These are phyloP conservation scores for Deilephila elpenor DNA, from an alignment of 2,888 invertebrate genomes.

Conservation along the genomic window DNA sequence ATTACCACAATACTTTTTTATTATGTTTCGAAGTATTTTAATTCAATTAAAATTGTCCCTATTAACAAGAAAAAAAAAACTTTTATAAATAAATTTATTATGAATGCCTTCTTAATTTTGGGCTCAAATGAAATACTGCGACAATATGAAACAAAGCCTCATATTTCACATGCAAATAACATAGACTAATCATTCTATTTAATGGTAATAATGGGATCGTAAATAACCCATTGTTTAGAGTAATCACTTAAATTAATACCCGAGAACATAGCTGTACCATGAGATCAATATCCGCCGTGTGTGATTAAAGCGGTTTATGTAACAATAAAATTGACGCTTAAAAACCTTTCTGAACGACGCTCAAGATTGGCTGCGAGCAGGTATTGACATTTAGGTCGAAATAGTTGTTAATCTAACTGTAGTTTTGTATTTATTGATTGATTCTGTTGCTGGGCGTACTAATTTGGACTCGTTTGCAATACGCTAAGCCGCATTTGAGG, in stretches of 20 bases:
- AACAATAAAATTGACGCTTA: constrained; percentile 48
- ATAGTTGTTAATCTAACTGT: constrained; percentile 69
- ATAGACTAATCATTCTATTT: constrained; percentile 49
- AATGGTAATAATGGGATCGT: constrained; percentile 46
- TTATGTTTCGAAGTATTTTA: too few relatives aligned
- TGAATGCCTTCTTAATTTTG: not conserved
- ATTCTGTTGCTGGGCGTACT: constrained; percentile 57
- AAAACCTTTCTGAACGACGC: constrained; percentile 37
- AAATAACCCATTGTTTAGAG: constrained; percentile 61
- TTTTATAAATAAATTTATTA: not conserved
- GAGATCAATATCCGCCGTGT: constrained; percentile 59
- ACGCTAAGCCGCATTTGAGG: constrained; percentile 45
- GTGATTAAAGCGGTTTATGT: constrained; percentile 48
- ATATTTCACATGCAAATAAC: constrained; percentile 52
- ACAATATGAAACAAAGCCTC: constrained; percentile 34
- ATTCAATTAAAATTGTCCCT: too few relatives aligned
- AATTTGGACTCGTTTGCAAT: constrained; percentile 54
- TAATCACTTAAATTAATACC: constrained; percentile 59
- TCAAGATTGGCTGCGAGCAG: constrained; percentile 42
- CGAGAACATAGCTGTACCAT: constrained; percentile 53
- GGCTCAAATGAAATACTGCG: not conserved
- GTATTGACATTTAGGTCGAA: constrained; percentile 61
- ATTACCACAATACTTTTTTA: too few relatives aligned
- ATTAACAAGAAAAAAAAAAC: too few relatives aligned
- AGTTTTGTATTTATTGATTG: constrained; percentile 61